Base-by-base conservation (phyloP, 35 echinoderm and acorn worm genomes). In the Eucidaris tribuloides region DNA sequence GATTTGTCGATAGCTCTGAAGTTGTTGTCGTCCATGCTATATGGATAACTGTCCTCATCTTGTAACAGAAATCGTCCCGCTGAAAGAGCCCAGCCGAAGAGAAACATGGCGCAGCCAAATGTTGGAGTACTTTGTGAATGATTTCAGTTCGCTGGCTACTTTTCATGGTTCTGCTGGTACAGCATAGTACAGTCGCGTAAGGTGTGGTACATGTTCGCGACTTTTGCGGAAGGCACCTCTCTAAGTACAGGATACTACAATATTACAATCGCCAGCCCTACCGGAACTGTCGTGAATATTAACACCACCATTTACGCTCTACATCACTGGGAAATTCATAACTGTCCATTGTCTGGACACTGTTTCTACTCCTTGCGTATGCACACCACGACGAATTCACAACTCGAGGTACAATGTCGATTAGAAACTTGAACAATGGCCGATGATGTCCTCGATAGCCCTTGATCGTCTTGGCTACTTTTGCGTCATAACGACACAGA, bases 281-380 rank as follows among this genome's bases (percentile, higher is more conserved):
- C 49, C 29, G 28, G 80, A n/a, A 29, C 20, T 3, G 6, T 32
- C 25, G 1, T 79, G 19, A 79, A 55, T 19, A 42, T 50, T 5
- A 30, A 62, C 0, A 59, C 56, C 14, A 33, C 20, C 14, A 20
- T 96, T 9, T 54, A 66, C 52, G 87, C 88, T 65, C 84, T 2
- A 96, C 93, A 37, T 79, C 79, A 7, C 14, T 96, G n/a, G n/a
- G 34, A 91, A 96, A 48, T n/a, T 96, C 3, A 79, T 84, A n/a
- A 5, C 42, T 96, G 4, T 96, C 93, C 15, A 17, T 96, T 23
- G 70, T 84, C 61, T 79, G 84, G 18, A 35, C 81, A 20, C 28
- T 80, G 22, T 91, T 87, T 77, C 56, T 86, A 1, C 72, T 91
- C 5, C 45, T 91, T 2, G 83, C 68, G 5, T 91, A 91, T 41